Percentiles rank a stretch among this genome's conserved stretches.
phyloP scores from a whole-genome alignment of 2,888 invertebrate species.

The Meganola albula region DNA sequence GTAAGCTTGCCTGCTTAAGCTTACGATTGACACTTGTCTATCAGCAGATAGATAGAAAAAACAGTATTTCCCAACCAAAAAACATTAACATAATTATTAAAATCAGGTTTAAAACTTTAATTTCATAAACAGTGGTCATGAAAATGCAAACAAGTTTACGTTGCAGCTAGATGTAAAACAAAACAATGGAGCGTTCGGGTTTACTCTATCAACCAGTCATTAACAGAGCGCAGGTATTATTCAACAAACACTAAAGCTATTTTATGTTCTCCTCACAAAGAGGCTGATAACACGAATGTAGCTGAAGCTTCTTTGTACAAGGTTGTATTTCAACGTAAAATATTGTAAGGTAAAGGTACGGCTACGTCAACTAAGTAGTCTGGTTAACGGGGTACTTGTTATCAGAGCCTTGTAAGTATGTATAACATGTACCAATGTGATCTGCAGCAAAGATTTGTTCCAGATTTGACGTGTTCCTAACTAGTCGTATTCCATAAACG shows the following conservation, averaged over 20 bases:
- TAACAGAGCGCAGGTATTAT: constrained; percentile 29
- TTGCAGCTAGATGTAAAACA: constrained; percentile 21
- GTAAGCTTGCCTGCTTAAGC: too few species aligned
- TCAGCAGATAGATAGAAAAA: too few species aligned
- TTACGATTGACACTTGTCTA: too few species aligned
- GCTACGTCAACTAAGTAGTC: not conserved
- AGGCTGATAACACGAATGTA: constrained; percentile 19
- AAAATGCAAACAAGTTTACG: constrained; percentile 22
- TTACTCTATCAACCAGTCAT: constrained; percentile 38
- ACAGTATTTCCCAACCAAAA: too few species aligned
- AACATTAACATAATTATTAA: too few species aligned
- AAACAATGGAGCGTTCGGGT: constrained; percentile 21
- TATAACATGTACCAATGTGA: too few species aligned
- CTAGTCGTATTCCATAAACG: too few species aligned
- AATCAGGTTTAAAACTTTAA: too few species aligned
- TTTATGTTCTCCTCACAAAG: constrained; percentile 25
- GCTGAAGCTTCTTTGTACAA: constrained; percentile 17
- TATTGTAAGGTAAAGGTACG: constrained; percentile 8
- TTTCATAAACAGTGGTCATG: constrained; percentile 11
- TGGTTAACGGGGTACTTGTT: not conserved
- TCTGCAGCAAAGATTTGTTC: too few species aligned
- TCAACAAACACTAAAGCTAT: constrained; percentile 31
- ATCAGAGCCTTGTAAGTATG: too few species aligned
- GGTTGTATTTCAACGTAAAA: constrained; percentile 9
- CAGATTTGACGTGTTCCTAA: too few species aligned